phyloP scores from a whole-genome alignment of 2,888 invertebrate species.

The Volucella zonaria region DNA sequence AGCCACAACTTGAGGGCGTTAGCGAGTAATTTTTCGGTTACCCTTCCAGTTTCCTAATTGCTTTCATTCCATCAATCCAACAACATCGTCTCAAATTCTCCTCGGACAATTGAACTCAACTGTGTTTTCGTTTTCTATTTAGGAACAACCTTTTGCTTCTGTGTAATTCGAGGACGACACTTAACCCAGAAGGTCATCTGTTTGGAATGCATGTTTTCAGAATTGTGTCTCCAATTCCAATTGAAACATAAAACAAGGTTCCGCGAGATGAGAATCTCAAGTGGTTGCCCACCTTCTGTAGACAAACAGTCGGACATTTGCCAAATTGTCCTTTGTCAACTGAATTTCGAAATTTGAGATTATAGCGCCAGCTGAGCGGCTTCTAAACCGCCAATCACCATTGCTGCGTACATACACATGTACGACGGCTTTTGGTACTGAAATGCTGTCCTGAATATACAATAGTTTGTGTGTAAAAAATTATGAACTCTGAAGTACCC shows the following conservation, averaged over 20 bases:
- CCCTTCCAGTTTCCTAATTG: constrained; percentile 66
- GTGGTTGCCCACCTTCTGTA: constrained; percentile 67
- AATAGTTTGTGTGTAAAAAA: constrained; percentile 24
- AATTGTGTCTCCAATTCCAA: constrained; percentile 46
- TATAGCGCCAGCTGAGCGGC: constrained; percentile 66
- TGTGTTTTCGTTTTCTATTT: constrained; percentile 48
- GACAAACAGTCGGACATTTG: constrained; percentile 52
- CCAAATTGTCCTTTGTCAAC: constrained; percentile 42
- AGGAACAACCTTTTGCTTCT: constrained; percentile 16
- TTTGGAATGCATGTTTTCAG: constrained; percentile 42
- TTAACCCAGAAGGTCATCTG: constrained; percentile 59
- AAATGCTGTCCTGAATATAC: constrained; percentile 55
- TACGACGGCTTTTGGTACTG: constrained; percentile 20
- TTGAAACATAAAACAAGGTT: constrained; percentile 37
- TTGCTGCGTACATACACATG: too few species aligned
- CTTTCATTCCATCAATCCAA: constrained; percentile 21
- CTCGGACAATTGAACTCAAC: constrained; percentile 14
- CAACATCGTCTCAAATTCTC: constrained; percentile 26
- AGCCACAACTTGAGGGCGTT: constrained; percentile 43
- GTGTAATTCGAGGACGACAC: constrained; percentile 59
- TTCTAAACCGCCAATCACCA: constrained; percentile 17
- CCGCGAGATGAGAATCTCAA: constrained; percentile 56
- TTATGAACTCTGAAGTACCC: constrained; percentile 38
- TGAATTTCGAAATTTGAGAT: constrained; percentile 45
- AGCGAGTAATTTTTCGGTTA: constrained; percentile 56